Conservation (phyloP, 2,888 invertebrate genomes). For the Chymomyza caudatula region DNA sequence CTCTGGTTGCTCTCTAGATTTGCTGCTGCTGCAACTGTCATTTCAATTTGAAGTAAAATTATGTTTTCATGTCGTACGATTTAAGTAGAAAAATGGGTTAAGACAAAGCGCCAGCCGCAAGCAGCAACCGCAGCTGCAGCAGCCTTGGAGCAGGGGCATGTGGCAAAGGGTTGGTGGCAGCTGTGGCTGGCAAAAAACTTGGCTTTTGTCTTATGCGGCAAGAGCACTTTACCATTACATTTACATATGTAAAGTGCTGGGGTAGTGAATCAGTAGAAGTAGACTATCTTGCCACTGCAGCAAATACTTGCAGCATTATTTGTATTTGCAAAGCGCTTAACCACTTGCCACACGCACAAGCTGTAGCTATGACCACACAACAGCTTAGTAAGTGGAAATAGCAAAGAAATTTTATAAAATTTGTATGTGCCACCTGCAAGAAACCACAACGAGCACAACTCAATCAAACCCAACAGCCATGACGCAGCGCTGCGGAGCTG, state of each 20-base stretch:
- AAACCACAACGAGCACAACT: slow-evolving; percentile 10
- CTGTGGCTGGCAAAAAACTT: slow-evolving; percentile 27
- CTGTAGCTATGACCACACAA: not conserved
- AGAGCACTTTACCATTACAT: slow-evolving; percentile 35
- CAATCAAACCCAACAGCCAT: slow-evolving; percentile 32
- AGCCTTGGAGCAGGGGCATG: not conserved
- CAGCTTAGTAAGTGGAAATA: not conserved
- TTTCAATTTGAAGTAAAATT: slow-evolving; percentile 68
- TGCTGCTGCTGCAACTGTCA: slow-evolving; percentile 59
- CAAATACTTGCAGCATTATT: not conserved
- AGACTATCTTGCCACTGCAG: not conserved
- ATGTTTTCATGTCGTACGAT: slow-evolving; percentile 71
- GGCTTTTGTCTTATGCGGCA: slow-evolving; percentile 35
- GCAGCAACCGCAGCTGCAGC: not conserved
- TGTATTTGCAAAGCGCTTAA: not conserved
- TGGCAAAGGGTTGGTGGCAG: slow-evolving; percentile 31
- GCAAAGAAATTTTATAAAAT: slow-evolving; percentile 21
- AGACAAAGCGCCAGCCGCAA: slow-evolving; percentile 18
- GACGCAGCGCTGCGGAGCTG: too few species aligned
- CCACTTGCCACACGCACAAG: not conserved
- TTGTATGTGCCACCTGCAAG: slow-evolving; percentile 2
- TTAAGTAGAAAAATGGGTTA: slow-evolving; percentile 47
- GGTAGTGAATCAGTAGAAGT: not conserved
- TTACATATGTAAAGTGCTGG: slow-evolving; percentile 24
- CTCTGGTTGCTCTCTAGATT: not conserved